Evolutionary conservation across 92 coral and sea anemone species (phyloP).

Genomic region (Parazoanthus darwini): DNA sequence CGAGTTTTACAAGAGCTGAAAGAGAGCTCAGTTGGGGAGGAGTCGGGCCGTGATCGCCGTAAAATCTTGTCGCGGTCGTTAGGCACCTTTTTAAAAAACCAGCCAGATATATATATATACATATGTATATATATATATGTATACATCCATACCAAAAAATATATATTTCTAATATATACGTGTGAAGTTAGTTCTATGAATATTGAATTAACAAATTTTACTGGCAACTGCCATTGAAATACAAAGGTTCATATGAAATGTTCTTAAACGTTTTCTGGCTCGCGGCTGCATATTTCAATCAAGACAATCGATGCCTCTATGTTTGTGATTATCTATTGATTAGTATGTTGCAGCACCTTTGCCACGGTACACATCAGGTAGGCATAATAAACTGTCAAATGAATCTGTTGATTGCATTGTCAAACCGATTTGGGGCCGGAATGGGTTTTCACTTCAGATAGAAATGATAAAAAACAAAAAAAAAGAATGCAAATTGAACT

Average conservation of each 20-base stretch:
- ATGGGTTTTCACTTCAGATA: neutral
- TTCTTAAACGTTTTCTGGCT: neutral
- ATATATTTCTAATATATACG: neutral
- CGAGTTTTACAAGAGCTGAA: too few species aligned
- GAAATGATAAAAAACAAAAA: neutral
- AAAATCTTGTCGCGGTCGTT: too few species aligned
- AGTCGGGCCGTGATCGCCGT: too few species aligned
- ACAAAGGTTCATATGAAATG: neutral
- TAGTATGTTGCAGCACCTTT: neutral
- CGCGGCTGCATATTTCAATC: neutral
- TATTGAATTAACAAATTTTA: neutral
- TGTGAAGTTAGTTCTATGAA: neutral
- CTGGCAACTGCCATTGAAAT: neutral
- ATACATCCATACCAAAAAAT: too few species aligned
- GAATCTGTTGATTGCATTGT: neutral
- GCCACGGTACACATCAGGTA: neutral
- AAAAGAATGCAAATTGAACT: neutral
- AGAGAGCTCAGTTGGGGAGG: too few species aligned
- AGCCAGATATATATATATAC: neutral
- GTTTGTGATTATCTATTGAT: neutral
- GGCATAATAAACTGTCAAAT: conserved; percentile 1
- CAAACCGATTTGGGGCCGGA: conserved; percentile 19
- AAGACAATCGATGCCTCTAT: neutral
- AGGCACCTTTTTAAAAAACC: too few species aligned
- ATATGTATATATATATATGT: too few species aligned